phyloP scores from a whole-genome alignment of 1,140 invertebrate genomes.

The Drosophila arawakana region DNA sequence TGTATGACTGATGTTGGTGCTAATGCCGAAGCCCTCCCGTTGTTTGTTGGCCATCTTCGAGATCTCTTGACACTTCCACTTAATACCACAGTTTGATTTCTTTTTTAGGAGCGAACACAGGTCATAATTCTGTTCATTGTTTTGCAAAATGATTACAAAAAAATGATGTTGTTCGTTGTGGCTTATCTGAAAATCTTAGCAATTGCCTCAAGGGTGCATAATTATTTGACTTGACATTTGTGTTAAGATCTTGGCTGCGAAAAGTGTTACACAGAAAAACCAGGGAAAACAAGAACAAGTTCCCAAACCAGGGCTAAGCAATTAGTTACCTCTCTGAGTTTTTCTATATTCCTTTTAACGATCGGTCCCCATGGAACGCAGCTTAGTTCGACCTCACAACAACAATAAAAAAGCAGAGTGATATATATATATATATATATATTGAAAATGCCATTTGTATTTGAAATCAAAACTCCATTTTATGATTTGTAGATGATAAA shows the following conservation, averaged over 20 bases:
- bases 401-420: neutral
- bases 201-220: constrained; percentile 59
- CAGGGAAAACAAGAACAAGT: constrained; percentile 1
- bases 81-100: constrained; percentile 30
- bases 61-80: constrained; percentile 48
- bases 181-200: constrained; percentile 68
- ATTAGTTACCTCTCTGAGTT: constrained; percentile 39
- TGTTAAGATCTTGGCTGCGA: constrained; percentile 26
- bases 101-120: constrained; percentile 11
- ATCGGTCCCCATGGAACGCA: constrained; percentile 53
- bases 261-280: constrained; percentile 2
- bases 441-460: constrained; percentile 41
- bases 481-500: constrained; percentile 34
- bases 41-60: constrained; percentile 55
- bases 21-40: constrained; percentile 52
- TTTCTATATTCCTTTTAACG: constrained; percentile 22
- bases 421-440: too few relatives aligned
- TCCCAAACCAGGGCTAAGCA: constrained; percentile 41
- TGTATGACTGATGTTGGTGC: constrained; percentile 56
- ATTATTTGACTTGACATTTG: constrained; percentile 71
- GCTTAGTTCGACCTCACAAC: constrained; percentile 21
- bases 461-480: constrained; percentile 57
- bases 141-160: constrained; percentile 62
- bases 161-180: constrained; percentile 68
- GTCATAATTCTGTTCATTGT: constrained; percentile 17